phyloP scores from a whole-genome alignment of 2,113 vertebrate genomes.

The Chelonoidis abingdonii region DNA sequence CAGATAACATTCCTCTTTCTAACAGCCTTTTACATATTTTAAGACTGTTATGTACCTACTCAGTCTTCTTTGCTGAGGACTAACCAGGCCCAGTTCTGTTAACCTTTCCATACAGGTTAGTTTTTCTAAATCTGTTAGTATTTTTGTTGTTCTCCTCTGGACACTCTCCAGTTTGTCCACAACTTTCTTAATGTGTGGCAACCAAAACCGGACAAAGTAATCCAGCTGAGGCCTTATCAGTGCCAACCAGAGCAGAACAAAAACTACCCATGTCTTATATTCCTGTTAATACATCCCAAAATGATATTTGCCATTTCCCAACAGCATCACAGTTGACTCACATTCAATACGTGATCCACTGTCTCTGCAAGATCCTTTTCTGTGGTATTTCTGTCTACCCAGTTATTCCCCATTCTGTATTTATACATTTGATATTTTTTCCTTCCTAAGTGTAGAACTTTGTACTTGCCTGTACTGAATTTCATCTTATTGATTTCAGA shows the following conservation, averaged over 20 bases:
- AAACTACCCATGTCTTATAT: not conserved
- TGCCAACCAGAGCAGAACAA: not conserved
- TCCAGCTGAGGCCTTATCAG: not conserved
- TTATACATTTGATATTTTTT: not conserved
- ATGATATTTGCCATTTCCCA: not conserved
- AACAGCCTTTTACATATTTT: not conserved
- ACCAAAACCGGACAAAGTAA: not conserved
- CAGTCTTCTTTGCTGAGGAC: too few relatives aligned
- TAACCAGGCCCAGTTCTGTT: not conserved
- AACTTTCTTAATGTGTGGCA: not conserved
- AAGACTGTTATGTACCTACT: not conserved
- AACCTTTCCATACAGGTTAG: not conserved
- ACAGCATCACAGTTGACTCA: not conserved
- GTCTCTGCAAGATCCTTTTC: not conserved
- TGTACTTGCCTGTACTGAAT: not conserved
- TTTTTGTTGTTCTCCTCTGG: too few relatives aligned
- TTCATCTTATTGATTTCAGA: not conserved
- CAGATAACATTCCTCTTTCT: not conserved
- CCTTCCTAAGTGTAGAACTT: not conserved
- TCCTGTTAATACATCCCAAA: not conserved
- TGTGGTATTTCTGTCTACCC: not conserved
- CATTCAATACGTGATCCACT: not conserved
- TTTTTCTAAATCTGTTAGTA: too few relatives aligned
- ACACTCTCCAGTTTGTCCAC: too few relatives aligned
- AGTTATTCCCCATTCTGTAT: not conserved